Base-by-base conservation (phyloP, 2,797 vertebrate genomes). In the Galaxias olidus region DNA sequence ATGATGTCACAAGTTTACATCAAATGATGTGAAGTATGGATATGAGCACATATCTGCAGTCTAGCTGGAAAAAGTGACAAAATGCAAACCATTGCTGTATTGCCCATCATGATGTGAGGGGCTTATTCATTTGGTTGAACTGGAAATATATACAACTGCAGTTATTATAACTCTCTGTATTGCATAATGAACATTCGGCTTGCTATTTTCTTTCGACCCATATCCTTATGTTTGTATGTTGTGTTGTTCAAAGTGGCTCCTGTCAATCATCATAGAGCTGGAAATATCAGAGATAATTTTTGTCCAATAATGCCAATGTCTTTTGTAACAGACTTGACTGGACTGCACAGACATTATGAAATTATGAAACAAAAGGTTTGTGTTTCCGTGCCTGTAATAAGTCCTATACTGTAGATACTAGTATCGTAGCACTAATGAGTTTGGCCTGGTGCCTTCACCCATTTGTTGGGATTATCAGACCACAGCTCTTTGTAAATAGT, bases 331-430 rank as follows among this genome's bases (percentile, higher is more conserved):
- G n/a, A n/a, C n/a, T n/a, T 46, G 43, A 64, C 58, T 12, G 49
- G 62, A 67, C 77, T 72, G 65, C 48, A 56, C 45, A 61, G 52
- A 68, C 60, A 30, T 51, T 9, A 56, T 58, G n/a, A 49, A 52
- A 58, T 63, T 46, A 10, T 51, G 66, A 87, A 82, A 88, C 78
- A 86, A 63, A 89, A n/a, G n/a, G 84, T 50, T 85, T 80, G 82
- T 75, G 64, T 88, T 88, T 79, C 75, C 84, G 87, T 92, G 89
- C 87, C 90, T 93, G 89, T 86, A 85, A 86, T 69, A 10, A 72
- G 90, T 85, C 65, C 57, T 65, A 12, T 65, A 68, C 83, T 89
- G 79, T 87, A 86, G 81, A 81, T 86, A 78, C 62, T 50, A 40
- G 71, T 78, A 76, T 86, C 68, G 87, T 83, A 88, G 90, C 59